These are phyloP conservation scores for Microcebus griseorufus DNA, from an alignment of 2,113 vertebrate species.

Conservation along the genomic window DNA sequence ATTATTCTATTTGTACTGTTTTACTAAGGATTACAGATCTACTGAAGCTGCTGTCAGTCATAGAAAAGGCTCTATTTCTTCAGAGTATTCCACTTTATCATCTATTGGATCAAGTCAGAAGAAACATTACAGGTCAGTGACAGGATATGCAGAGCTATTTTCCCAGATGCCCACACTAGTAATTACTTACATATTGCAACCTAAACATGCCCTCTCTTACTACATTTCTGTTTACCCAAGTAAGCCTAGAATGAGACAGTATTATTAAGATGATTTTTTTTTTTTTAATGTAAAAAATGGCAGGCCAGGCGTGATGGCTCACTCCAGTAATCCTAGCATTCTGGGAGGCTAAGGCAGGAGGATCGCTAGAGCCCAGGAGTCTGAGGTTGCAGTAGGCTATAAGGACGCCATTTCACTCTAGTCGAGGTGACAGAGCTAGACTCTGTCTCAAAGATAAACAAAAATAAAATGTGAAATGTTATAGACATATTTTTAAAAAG, in stretches of 20 bases:
- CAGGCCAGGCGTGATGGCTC: too few relatives aligned
- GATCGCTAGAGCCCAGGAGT: too few relatives aligned
- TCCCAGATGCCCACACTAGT: neutral
- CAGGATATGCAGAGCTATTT: neutral
- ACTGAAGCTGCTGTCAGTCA: neutral
- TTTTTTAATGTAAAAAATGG: neutral
- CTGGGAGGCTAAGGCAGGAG: too few relatives aligned
- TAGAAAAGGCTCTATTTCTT: constrained; percentile 22
- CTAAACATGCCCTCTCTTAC: neutral
- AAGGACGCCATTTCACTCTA: too few relatives aligned
- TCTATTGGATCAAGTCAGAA: neutral
- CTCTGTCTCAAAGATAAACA: too few relatives aligned
- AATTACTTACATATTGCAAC: neutral
- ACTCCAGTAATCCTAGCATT: too few relatives aligned
- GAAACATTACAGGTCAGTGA: neutral
- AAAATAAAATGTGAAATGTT: neutral
- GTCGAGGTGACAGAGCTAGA: too few relatives aligned
- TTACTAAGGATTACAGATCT: neutral
- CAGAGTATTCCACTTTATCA: neutral
- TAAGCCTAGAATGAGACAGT: neutral
- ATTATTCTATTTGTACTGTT: neutral
- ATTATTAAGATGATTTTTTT: neutral
- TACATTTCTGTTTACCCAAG: neutral
- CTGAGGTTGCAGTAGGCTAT: too few relatives aligned
- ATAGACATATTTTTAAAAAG: neutral